These are phyloP conservation scores for Scolopax mira DNA, from an alignment of 2,113 vertebrate species.

Conservation along the genomic window DNA sequence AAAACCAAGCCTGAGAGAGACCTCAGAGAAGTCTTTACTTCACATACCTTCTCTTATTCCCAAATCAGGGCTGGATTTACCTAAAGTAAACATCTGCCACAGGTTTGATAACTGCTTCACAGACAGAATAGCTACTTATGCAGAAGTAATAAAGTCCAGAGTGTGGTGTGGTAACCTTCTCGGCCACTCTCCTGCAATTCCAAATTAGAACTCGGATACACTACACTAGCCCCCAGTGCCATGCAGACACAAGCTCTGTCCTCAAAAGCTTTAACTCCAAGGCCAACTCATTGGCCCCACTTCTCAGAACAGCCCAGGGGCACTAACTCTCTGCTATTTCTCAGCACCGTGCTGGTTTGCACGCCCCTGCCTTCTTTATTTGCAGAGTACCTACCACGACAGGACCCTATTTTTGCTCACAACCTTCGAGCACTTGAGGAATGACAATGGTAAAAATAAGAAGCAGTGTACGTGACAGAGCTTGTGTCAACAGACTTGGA, in stretches of 20 bases:
- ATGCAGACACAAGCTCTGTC: background rate
- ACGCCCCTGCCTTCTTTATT: background rate
- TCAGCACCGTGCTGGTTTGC: background rate
- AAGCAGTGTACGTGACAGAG: background rate
- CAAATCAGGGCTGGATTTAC: background rate
- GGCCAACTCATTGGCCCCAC: background rate
- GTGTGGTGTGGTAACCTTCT: background rate
- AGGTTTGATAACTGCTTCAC: background rate
- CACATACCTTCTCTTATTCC: background rate
- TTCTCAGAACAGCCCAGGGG: background rate
- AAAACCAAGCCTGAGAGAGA: background rate
- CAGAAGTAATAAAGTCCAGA: background rate
- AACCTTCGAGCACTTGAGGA: background rate
- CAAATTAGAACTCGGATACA: background rate
- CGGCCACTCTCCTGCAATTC: background rate
- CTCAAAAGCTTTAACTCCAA: background rate
- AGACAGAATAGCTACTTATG: background rate
- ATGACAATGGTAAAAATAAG: background rate
- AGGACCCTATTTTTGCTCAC: background rate
- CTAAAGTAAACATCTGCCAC: background rate
- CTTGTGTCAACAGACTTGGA: background rate
- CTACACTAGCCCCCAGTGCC: background rate
- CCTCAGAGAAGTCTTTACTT: background rate
- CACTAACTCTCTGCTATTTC: background rate
- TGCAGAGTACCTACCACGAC: background rate